These are phyloP conservation scores for Oostethus manadensis DNA, from an alignment of 2,113 vertebrate genomes.

Conservation along the genomic window DNA sequence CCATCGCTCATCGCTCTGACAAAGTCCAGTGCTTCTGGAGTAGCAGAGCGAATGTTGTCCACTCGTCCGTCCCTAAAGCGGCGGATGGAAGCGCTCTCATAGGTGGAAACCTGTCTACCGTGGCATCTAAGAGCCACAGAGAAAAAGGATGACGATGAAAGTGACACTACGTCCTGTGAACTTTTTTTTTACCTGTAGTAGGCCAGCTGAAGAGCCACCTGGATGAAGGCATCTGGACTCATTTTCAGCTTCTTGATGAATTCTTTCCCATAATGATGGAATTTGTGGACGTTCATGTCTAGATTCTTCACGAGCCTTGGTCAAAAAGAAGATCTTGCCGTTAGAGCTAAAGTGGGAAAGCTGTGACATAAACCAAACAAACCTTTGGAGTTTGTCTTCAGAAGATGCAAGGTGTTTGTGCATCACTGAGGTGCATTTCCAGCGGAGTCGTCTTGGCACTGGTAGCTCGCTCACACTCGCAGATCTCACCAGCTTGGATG, in stretches of 20 bases:
- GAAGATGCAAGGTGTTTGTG: conserved; percentile 78
- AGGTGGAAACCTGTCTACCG: conserved; percentile 79
- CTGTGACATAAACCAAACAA: conserved; percentile 13
- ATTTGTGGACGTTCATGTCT: conserved; percentile 83
- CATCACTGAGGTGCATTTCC: conserved; percentile 89
- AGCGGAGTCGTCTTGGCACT: conserved; percentile 84
- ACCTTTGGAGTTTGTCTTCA: conserved; percentile 86
- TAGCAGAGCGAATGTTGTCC: conserved; percentile 94
- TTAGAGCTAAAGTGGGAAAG: background rate
- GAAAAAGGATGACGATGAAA: background rate
- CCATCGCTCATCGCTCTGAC: conserved; percentile 81
- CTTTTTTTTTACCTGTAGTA: conserved; percentile 81
- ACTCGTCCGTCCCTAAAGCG: conserved; percentile 87
- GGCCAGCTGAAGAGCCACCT: conserved; percentile 88
- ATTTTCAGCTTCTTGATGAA: conserved; percentile 91
- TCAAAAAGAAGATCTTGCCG: background rate
- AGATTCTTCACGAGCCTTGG: conserved; percentile 82
- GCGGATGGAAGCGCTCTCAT: conserved; percentile 94
- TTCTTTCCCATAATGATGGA: conserved; percentile 85
- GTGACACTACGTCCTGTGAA: background rate
- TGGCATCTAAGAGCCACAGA: conserved; percentile 74
- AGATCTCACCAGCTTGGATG: conserved; percentile 83
- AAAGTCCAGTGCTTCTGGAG: conserved; percentile 81
- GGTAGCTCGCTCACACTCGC: conserved; percentile 90
- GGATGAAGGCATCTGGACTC: conserved; percentile 93